phyloP scores from a whole-genome alignment of 2,113 vertebrate genomes.

The Bos javanicus region DNA sequence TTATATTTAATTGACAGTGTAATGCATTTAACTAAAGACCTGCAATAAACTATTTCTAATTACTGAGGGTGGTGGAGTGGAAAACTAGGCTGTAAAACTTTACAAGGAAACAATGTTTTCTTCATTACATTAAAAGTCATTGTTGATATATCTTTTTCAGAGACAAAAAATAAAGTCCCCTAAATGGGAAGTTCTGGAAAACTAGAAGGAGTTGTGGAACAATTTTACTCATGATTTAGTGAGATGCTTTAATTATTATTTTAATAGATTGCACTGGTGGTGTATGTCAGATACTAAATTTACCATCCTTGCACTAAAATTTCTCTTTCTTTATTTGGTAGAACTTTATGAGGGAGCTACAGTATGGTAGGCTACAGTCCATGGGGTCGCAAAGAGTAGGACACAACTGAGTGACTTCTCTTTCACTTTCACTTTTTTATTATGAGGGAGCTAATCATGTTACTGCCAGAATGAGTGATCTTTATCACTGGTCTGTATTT shows the following conservation, averaged over 20 bases:
- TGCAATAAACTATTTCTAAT: constrained; percentile 62
- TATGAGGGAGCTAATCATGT: not conserved
- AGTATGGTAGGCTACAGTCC: not conserved
- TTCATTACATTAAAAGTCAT: constrained; percentile 19
- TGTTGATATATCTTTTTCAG: not conserved
- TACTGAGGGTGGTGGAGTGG: constrained; percentile 51
- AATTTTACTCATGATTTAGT: not conserved
- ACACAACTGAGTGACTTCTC: fast-evolving
- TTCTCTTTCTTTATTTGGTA: not conserved
- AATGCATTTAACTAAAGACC: constrained; percentile 71
- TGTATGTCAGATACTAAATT: not conserved
- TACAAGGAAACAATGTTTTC: constrained; percentile 52
- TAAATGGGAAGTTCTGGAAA: constrained; percentile 9
- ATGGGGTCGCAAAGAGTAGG: not conserved
- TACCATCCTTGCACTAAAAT: not conserved
- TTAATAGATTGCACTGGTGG: not conserved
- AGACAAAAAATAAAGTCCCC: not conserved
- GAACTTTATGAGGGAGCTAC: not conserved
- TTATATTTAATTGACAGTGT: constrained; percentile 69
- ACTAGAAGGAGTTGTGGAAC: not conserved
- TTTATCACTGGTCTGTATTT: not conserved
- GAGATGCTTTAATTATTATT: not conserved
- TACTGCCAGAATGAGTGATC: not conserved
- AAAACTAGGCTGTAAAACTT: constrained; percentile 63
- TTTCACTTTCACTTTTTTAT: not conserved